Evolutionary conservation across 1,140 invertebrate genomes (phyloP), one percentile per base, ranked within the genome.

Genomic region (Latrodectus geometricus): DNA sequence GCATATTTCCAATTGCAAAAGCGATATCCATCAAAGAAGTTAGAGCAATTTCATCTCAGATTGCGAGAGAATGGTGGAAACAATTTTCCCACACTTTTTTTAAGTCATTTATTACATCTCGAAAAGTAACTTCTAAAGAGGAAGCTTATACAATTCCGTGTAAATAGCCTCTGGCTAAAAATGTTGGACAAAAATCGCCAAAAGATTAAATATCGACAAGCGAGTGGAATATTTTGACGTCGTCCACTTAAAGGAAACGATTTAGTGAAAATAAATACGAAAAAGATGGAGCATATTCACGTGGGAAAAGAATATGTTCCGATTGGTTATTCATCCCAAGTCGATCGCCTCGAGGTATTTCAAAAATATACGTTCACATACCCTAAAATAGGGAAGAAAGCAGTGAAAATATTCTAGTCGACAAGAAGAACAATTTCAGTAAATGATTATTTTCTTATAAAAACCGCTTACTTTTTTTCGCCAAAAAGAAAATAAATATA

Each of bases 31-130:
- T 80, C 49, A 69, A 21, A 69, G 1, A 61, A 72, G 50, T 78
- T 80, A 70, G 35, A 80, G 21, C 78, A 70, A 69, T 21, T 69
- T 66, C 17, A 14, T n/a, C 20, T 5, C 15, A n/a, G 20, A 49
- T 66, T 23, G 21, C 68, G 78, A 80, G 78, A 80, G 78, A 80
- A 70, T 50, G 70, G n/a, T 49, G 70, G 66, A 70, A 80, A 80
- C 66, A 70, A 80, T 80, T 70, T 80, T 80, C 78, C 78, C 78
- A 80, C 78, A 80, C 78, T 61, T 49, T 80, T 79, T 69, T 21
- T 35, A n/a, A 20, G 9, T 21, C 68, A 11, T n/a, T 69, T 20
- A 23, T 49, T 66, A 17, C 12, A n/a, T 14, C 50, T 8, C 4
- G 35, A 14, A 11, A 76, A 79, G 76, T 56, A 79, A 79, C 56